Base-by-base conservation (phyloP, 2,113 vertebrate species). In the Salvelinus fontinalis region DNA sequence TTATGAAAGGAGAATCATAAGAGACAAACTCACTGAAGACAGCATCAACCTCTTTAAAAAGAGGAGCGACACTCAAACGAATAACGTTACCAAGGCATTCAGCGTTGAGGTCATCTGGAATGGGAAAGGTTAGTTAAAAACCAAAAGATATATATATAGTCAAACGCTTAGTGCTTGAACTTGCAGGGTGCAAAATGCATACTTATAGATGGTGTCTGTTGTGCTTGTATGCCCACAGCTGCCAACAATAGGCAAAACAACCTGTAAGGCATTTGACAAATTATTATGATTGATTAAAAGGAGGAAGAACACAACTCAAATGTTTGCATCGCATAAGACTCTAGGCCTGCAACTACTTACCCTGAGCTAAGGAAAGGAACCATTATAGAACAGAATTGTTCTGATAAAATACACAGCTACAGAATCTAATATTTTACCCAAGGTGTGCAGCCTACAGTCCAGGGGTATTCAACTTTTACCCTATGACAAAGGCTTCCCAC, bases 31-130 rank as follows among this genome's bases (percentile, higher is more conserved):
- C 79, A 94, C 93, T 89, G 0, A 83, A 1, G 20, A 85, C 8
- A 0, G 16, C 89, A 71, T 86, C 81, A 26, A 94, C 84, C 71
- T 92, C 85, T 60, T 86, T 89, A 68, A 68, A 22, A 59, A 87
- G 77, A 39, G 88, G 75, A 2, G 87, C 82, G 0, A 87, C 82
- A 34, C 88, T 83, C 70, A 93, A 68, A 12, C 82, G 89, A 80
- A 93, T 64, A n/a, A 91, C 0, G 44, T 89, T 92, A 5, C 90
- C 93, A 59, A 93, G 48, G 68, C 93, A 94, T 66, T 85, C 76
- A 1, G 85, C 34, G 1, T 29, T 8, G 34, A 91, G 66, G 59
- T 60, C 20, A 75, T 48, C 90, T 92, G 70, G 11, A 14, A 27
- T 24, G 24, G 29, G 80, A 0, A 73, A 22, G 34, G 0, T 57